Evolutionary conservation across 2,113 vertebrate species (phyloP).

Genomic region (Hippocampus zosterae): DNA sequence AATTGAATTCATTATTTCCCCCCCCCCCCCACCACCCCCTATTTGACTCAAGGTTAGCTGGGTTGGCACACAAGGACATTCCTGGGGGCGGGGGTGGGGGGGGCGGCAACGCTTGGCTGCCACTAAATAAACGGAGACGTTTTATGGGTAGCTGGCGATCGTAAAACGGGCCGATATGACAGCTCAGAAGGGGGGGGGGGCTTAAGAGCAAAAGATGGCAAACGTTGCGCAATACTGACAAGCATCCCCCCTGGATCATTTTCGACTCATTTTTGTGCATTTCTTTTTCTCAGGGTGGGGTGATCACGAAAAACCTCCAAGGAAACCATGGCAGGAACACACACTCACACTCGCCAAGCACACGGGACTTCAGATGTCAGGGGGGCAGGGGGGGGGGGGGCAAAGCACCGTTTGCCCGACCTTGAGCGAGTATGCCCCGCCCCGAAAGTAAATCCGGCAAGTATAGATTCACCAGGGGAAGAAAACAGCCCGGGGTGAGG

Average conservation of each 20-base stretch:
- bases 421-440: background rate
- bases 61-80: slow-evolving; percentile 54
- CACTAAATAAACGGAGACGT: slow-evolving; percentile 55
- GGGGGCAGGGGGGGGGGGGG: no score
- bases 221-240: background rate
- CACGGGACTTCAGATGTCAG: background rate
- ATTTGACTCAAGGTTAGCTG: slow-evolving; percentile 66
- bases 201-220: background rate
- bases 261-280: slow-evolving; percentile 1
- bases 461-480: background rate
- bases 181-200: slow-evolving; percentile 40
- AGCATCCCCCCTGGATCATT: background rate
- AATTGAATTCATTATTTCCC: slow-evolving; percentile 44
- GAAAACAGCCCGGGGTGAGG: background rate
- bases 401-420: background rate
- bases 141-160: slow-evolving; percentile 50
- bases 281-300: slow-evolving; percentile 1
- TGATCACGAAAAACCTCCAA: background rate
- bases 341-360: background rate
- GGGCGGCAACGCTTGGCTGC: slow-evolving; percentile 47
- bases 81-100: slow-evolving; percentile 36
- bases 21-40: no score
- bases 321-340: background rate
- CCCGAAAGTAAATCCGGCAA: background rate
- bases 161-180: slow-evolving; percentile 53